Base-by-base conservation (phyloP, 2,797 vertebrate genomes). In the Heterohyrax brucei region DNA sequence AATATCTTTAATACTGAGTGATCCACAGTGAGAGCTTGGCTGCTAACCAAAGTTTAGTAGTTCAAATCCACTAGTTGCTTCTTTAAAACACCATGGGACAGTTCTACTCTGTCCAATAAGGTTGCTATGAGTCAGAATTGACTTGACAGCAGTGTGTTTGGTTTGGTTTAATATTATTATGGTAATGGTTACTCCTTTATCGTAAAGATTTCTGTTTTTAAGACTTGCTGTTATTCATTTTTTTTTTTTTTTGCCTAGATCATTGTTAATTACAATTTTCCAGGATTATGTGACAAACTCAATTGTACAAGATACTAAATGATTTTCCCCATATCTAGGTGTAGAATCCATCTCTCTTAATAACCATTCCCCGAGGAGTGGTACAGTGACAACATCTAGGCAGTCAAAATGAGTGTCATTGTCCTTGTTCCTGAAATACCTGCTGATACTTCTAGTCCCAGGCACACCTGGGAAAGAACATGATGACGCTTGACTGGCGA, bases 271-370 rank as follows among this genome's bases (percentile, higher is more conserved):
- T 92, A 92, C 78, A 75, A 93, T 83, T 90, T 96, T 94, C 86
- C 87, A 87, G 33, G 53, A 30, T 76, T 95, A 88, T 30, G 26
- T 86, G 44, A 75, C 95, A 66, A 92, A 64, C 83, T 93, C 64
- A 96, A 93, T 97, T 96, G 30, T 97, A 85, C 93, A 95, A 96
- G 82, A 89, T 88, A 46, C 14, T 53, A 92, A 92, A 91, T 81
- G 53, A 94, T 78, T 95, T 88, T 13, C 22, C 66, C 73, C 33
- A 53, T 77, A 94, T 94, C 79, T 95, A 90, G 94, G 61, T 93
- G 94, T 96, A 61, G 44, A 95, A 95, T 90, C 86, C 70, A 26
- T 87, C n/a, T 95, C 39, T 95, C 87, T 88, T 85, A 89, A 70
- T 76, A 95, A 86, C 62, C 53, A 59, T 91, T 39, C 68, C n/a